Evolutionary conservation across 2,797 vertebrate genomes (phyloP).

Genomic region (Diplodus puntazzo): DNA sequence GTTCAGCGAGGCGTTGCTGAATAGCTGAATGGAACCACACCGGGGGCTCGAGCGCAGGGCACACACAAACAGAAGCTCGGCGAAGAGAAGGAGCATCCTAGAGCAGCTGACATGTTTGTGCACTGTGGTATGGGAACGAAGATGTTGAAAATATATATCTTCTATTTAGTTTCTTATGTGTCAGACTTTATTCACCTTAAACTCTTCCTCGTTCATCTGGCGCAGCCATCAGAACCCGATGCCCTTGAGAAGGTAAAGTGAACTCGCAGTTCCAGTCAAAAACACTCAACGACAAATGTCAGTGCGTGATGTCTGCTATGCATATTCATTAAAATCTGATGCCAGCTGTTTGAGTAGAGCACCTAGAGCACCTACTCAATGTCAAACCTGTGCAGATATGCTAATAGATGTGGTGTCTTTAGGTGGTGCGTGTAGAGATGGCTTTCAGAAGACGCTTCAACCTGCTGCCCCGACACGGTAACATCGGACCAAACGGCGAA

Average conservation of each 20-base stretch:
- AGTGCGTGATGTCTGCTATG: constrained; percentile 52
- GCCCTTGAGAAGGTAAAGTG: constrained; percentile 60
- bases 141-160: constrained; percentile 11
- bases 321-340: constrained; percentile 75
- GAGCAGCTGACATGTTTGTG: constrained; percentile 13
- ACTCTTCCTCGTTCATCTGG: constrained; percentile 25
- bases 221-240: constrained; percentile 15
- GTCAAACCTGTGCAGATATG: constrained; percentile 58
- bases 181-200: constrained; percentile 12
- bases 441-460: constrained; percentile 31
- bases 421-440: constrained; percentile 12
- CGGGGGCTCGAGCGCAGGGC: constrained; percentile 9
- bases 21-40: constrained; percentile 37
- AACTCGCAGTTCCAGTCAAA: constrained; percentile 63
- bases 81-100: constrained; percentile 11
- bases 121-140: not conserved
- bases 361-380: constrained; percentile 67
- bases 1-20: constrained; percentile 25
- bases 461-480: constrained; percentile 4
- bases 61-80: not conserved
- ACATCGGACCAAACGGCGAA: constrained; percentile 29
- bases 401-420: constrained; percentile 46
- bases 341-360: constrained; percentile 74
- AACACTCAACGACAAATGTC: constrained; percentile 70
- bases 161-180: constrained; percentile 10